These are phyloP conservation scores for Austrolebias charrua DNA, from an alignment of 2,797 vertebrate species.

Conservation along the genomic window DNA sequence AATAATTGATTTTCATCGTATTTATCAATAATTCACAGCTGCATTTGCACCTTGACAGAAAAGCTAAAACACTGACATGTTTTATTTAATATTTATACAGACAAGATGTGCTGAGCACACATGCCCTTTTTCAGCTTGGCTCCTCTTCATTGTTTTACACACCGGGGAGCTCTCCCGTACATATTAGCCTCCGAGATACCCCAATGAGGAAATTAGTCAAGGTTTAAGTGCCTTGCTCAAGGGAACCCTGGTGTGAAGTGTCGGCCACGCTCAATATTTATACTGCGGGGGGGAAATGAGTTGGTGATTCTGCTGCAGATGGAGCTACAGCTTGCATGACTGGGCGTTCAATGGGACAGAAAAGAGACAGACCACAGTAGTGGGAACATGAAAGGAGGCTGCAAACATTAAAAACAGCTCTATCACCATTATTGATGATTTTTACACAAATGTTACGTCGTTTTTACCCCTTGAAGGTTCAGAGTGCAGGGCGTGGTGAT, in stretches of 20 bases:
- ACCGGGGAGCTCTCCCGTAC: conserved; percentile 43
- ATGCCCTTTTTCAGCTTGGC: conserved; percentile 61
- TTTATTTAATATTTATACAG: conserved; percentile 63
- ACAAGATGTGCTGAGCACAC: conserved; percentile 63
- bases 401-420: neutral
- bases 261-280: conserved; percentile 23
- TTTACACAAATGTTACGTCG: neutral
- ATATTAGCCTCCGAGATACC: conserved; percentile 43
- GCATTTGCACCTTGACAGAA: conserved; percentile 19
- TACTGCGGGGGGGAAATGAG: conserved; percentile 23
- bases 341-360: conserved; percentile 1
- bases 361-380: neutral
- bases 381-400: conserved; percentile 1
- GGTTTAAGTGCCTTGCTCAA: conserved; percentile 56
- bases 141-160: conserved; percentile 42
- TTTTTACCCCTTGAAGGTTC: neutral
- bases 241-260: conserved; percentile 19
- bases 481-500: neutral
- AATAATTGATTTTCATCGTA: conserved; percentile 15
- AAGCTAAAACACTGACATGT: conserved; percentile 67
- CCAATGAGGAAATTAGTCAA: conserved; percentile 13
- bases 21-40: conserved; percentile 30
- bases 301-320: conserved; percentile 4
- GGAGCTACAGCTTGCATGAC: neutral
- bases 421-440: neutral